Evolutionary conservation across 2,113 vertebrate genomes (phyloP).

Genomic region (Cygnus buccinator): DNA sequence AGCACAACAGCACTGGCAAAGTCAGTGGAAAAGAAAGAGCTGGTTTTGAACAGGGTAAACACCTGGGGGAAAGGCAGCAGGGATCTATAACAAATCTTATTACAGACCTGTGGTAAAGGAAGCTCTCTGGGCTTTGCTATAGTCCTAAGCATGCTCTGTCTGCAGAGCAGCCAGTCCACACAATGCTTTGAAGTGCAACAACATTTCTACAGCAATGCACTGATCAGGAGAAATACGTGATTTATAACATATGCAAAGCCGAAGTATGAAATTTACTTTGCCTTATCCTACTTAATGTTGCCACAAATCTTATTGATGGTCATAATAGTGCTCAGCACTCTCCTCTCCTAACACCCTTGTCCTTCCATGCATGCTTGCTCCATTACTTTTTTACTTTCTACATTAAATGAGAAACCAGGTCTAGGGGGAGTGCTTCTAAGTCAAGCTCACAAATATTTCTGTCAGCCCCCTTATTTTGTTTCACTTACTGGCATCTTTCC

Average conservation of each 20-base stretch:
- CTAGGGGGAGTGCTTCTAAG: not conserved
- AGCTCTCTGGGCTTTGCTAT: not conserved
- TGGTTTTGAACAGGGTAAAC: not conserved
- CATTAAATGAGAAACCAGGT: not conserved
- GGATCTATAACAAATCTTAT: rapidly evolving
- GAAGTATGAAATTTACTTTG: not conserved
- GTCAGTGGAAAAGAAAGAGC: not conserved
- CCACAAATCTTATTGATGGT: not conserved
- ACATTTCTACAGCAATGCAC: not conserved
- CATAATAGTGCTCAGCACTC: not conserved
- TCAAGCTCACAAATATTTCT: not conserved
- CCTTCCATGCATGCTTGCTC: rapidly evolving
- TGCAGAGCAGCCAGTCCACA: not conserved
- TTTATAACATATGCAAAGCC: not conserved
- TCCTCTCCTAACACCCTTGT: not conserved
- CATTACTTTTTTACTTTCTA: not conserved
- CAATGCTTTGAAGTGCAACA: not conserved
- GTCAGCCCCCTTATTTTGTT: not conserved
- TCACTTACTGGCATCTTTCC: rapidly evolving
- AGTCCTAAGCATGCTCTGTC: rapidly evolving
- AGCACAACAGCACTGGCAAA: not conserved
- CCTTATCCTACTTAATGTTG: not conserved
- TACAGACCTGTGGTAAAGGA: rapidly evolving
- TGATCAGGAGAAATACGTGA: rapidly evolving
- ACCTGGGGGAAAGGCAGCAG: not conserved